A percentile compares a stretch with the other conserved stretches of the same genome.
These are phyloP conservation scores for Agraylea sexmaculata DNA, from an alignment of 1,140 invertebrate species.

Conservation along the genomic window DNA sequence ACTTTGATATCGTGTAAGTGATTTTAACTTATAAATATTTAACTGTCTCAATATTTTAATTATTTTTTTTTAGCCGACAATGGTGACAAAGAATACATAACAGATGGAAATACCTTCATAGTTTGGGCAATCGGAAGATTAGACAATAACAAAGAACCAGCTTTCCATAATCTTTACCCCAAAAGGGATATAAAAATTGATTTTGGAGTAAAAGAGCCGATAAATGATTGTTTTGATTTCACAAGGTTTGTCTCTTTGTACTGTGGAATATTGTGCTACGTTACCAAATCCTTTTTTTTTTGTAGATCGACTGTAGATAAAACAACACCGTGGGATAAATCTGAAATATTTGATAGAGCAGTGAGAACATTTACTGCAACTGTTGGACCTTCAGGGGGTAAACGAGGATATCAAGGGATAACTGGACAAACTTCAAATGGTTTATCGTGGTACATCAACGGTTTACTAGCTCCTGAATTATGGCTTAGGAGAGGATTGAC, in stretches of 20 bases:
- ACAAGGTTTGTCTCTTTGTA: constrained; percentile 40
- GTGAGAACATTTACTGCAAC: constrained; percentile 63
- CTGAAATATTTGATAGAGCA: constrained; percentile 63
- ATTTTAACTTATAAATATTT: constrained; percentile 4
- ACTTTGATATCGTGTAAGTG: constrained; percentile 58
- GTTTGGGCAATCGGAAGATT: constrained; percentile 79
- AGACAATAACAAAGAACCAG: constrained; percentile 66
- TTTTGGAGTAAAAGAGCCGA: constrained; percentile 49
- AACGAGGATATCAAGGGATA: constrained; percentile 63
- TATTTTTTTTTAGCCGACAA: constrained; percentile 48
- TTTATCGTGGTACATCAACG: constrained; percentile 51
- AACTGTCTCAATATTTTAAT: constrained; percentile 5
- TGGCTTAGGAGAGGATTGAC: constrained; percentile 75
- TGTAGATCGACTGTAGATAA: constrained; percentile 24
- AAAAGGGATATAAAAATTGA: constrained; percentile 55
- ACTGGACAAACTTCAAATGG: constrained; percentile 44
- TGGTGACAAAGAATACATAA: constrained; percentile 64
- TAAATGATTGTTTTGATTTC: constrained; percentile 59
- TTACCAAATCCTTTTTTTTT: background rate
- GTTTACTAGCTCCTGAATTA: constrained; percentile 72
- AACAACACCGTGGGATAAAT: constrained; percentile 59
- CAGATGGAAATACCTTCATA: constrained; percentile 52
- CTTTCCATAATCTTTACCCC: constrained; percentile 73
- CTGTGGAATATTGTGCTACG: too few species aligned
- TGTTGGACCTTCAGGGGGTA: constrained; percentile 69